Conservation (phyloP, 2,797 vertebrate genomes). For the Poecile montanus region DNA sequence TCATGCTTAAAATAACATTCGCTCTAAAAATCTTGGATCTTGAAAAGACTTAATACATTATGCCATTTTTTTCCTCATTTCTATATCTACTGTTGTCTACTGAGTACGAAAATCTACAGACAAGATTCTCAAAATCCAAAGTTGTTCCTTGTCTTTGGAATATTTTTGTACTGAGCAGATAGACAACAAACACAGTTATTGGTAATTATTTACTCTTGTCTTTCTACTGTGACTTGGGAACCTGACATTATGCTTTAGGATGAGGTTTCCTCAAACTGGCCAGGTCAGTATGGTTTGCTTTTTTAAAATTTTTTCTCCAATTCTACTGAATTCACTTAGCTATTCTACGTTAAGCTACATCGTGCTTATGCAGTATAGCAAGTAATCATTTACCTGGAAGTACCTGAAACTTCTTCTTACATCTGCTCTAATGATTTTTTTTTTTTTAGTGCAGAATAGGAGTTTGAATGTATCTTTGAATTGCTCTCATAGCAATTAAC, state of each 20-base stretch:
- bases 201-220: not conserved
- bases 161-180: not conserved
- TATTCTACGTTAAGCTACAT: not conserved
- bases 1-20: not conserved
- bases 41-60: not conserved
- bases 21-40: not conserved
- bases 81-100: not conserved
- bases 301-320: not conserved
- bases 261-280: not conserved
- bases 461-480: not conserved
- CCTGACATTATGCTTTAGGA: not conserved
- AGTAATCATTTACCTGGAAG: not conserved
- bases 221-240: not conserved
- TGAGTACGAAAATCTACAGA: not conserved
- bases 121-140: not conserved
- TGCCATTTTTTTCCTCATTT: not conserved
- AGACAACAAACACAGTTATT: not conserved
- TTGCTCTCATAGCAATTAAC: not conserved
- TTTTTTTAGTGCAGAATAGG: not conserved
- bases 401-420: not conserved
- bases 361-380: not conserved
- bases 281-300: not conserved
- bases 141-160: not conserved
- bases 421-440: not conserved
- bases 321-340: not conserved